These are phyloP conservation scores for Drosophila navojoa DNA, from an alignment of 1,140 invertebrate species.

Conservation along the genomic window DNA sequence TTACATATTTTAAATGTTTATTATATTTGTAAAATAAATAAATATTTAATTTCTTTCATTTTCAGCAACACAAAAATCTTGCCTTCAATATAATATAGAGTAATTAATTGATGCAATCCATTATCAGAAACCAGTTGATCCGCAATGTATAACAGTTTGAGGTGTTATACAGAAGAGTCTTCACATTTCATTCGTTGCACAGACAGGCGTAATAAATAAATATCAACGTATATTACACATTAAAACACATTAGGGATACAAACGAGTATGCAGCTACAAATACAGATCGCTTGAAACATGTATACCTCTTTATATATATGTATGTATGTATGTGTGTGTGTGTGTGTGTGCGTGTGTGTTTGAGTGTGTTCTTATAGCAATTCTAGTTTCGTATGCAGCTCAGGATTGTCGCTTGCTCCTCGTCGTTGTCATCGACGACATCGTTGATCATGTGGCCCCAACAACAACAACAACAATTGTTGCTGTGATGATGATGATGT, in stretches of 20 bases:
- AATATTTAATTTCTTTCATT: no score
- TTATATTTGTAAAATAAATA: no score
- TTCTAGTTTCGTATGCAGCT: slow-evolving; percentile 77
- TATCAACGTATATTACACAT: slow-evolving; percentile 18
- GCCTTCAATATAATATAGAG: no score
- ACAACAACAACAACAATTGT: slow-evolving; percentile 28
- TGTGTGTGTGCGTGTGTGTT: not conserved
- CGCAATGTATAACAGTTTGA: not conserved
- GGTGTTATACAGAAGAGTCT: not conserved
- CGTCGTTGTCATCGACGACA: slow-evolving; percentile 74
- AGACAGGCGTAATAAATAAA: slow-evolving; percentile 10
- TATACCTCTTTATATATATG: not conserved
- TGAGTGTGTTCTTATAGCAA: slow-evolving; percentile 20
- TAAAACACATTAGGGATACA: slow-evolving; percentile 28
- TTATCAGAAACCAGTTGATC: not conserved
- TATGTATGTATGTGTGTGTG: not conserved
- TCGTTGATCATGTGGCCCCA: slow-evolving; percentile 65
- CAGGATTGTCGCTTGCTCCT: slow-evolving; percentile 80
- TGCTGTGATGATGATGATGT: slow-evolving; percentile 15
- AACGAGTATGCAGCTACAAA: slow-evolving; percentile 9
- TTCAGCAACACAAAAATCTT: no score
- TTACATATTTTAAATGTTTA: no score
- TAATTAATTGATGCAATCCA: no score
- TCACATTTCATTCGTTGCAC: not conserved
- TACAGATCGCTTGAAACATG: no score